These are phyloP conservation scores for Cheilosia variabilis DNA, from an alignment of 2,888 invertebrate genomes.

Conservation along the genomic window DNA sequence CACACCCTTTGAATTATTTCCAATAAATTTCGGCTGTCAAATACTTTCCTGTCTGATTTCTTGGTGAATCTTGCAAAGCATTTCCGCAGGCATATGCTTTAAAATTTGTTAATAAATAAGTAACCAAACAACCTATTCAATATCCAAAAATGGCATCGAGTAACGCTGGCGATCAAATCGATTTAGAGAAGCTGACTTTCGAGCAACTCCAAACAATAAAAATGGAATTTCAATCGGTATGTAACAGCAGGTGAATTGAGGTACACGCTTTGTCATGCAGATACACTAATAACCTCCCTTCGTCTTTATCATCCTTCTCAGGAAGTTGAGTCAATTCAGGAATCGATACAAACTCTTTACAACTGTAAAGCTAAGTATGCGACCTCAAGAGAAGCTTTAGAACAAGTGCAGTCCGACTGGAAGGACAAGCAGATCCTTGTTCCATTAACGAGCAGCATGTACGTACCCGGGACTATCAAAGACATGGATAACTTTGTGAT, in stretches of 20 bases:
- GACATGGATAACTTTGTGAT: constrained; percentile 95
- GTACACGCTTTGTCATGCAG: constrained; percentile 21
- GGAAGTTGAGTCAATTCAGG: constrained; percentile 95
- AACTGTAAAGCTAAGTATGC: constrained; percentile 95
- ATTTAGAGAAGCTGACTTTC: constrained; percentile 91
- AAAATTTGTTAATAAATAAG: constrained; percentile 65
- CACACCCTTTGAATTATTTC: constrained; percentile 21
- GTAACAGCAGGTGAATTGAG: constrained; percentile 45
- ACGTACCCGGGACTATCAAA: constrained; percentile 94
- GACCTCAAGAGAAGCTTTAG: constrained; percentile 93
- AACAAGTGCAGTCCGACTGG: constrained; percentile 90
- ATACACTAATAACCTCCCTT: constrained; percentile 24
- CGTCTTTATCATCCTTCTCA: constrained; percentile 80
- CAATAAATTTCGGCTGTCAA: constrained; percentile 44
- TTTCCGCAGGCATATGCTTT: constrained; percentile 75
- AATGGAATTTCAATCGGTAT: constrained; percentile 93
- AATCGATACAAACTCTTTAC: constrained; percentile 94
- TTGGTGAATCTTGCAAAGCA: constrained; percentile 16
- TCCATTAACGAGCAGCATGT: constrained; percentile 98
- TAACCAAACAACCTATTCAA: constrained; percentile 47
- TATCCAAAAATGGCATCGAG: constrained; percentile 77
- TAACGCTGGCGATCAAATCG: constrained; percentile 87
- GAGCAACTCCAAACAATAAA: constrained; percentile 93
- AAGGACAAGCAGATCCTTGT: constrained; percentile 94
- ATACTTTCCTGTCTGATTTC: constrained; percentile 26